Evolutionary conservation across 2,113 vertebrate genomes (phyloP), one percentile per base, ranked within the genome.

Genomic region (Nyctibius bracteatus): DNA sequence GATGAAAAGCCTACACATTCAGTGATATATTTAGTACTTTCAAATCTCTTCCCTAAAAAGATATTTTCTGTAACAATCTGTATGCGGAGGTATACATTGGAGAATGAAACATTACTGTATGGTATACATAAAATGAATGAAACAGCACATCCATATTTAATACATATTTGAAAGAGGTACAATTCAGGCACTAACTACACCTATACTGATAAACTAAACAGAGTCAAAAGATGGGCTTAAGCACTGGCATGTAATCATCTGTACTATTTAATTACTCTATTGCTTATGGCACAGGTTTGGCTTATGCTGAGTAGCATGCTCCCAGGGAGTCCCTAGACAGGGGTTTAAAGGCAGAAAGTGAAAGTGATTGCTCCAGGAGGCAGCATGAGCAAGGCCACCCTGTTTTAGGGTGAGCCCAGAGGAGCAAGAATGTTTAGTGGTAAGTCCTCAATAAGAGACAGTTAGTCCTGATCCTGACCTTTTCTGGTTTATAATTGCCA

Each of bases 101-200:
- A 86, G 25, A 88, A 88, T 68, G 47, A 92, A 90, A 67, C 0
- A 0, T 52, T 79, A 86, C 14, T 59, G 14, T 41, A 44, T 8
- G 10, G 12, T 47, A 55, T 49, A 91, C 51, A 79, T 59, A 75
- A 91, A 95, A 92, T 51, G 85, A 93, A 96, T 70, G 9, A 85
- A 94, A 90, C 25, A 52, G 3, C 0, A 0, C 33, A 8, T 80
- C 57, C 24, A 10, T 85, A 63, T 75, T 95, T 86, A 93, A 90
- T 68, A 25, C 14, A 21, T 54, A 85, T 85, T 93, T 94, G 52
- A 88, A 52, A 13, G 12, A 66, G 14, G 33, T 23, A 28, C 30
- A 63, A 59, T 85, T 91, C 15, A 70, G 35, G 23, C 14, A 63
- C 8, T 25, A 46, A 74, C 30, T 71, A 43, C 27, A 33, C 16